Base-by-base conservation (phyloP, 2,888 invertebrate species). In the Eristalis intricaria region DNA sequence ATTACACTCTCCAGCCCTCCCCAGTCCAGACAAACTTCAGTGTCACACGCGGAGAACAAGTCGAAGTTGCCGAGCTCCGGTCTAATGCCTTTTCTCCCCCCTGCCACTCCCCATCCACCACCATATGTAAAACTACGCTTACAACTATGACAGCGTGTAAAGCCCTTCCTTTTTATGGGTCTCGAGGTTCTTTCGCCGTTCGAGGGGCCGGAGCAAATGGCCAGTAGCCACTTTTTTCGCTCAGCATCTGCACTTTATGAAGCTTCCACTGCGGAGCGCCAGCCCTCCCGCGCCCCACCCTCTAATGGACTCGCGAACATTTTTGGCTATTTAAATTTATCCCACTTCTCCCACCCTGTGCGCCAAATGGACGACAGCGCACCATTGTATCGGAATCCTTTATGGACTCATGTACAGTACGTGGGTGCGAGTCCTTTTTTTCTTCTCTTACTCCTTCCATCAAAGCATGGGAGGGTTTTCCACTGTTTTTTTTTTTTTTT, bases 321-420 rank as follows among this genome's bases (percentile, higher is more conserved):
- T 87, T 86, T 87, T 84, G 87, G 84, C 79, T 84, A 87, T 87
- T 87, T 84, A 84, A 84, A 83, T 86, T 79, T 76, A 84, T 84
- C 77, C 78, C 50, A 19, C 50, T 50, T 32, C 10, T 10, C 32
- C 10, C 32, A 10, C 10, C 32, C 32, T 50, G 19, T 60, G 58
- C 82, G 83, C 75, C 68, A 79, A 87, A 87, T 87, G 87, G 87
- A 87, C 87, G 83, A 73, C 84, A 84, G 79, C 2, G 50, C 71
- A 76, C 76, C 73, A 87, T 87, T 87, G 84, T 87, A 83, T 84
- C 75, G 75, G 68, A 79, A 71, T 75, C 83, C 75, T 87, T 79
- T 83, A 83, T 87, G 76, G 79, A 83, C 70, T 78, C 69, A 22
- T 56, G 74, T 69, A 63, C 68, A 26, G 60, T 76, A 66, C 50